phyloP scores from a whole-genome alignment of 1,140 invertebrate species.

The Dysdera silvatica region DNA sequence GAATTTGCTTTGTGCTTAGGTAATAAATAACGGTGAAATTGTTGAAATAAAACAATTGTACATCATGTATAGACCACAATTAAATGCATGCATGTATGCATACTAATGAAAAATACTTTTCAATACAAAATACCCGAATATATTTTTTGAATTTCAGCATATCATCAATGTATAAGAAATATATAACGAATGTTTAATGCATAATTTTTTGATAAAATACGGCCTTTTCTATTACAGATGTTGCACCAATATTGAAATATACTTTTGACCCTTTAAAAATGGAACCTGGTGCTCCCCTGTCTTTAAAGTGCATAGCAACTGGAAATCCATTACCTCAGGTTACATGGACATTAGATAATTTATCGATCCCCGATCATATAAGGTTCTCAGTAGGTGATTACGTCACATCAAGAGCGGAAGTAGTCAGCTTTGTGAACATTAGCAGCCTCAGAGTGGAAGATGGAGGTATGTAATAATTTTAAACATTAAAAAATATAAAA shows the following conservation, averaged over 20 bases:
- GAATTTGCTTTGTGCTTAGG: too few species aligned
- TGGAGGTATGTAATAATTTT: constrained; percentile 28
- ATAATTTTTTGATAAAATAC: too few species aligned
- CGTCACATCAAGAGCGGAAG: constrained; percentile 30
- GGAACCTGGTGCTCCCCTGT: constrained; percentile 62
- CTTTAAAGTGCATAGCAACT: constrained; percentile 33
- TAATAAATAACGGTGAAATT: too few species aligned
- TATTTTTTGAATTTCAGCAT: too few species aligned
- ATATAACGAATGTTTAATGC: too few species aligned
- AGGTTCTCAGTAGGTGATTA: constrained; percentile 35
- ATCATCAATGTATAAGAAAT: too few species aligned
- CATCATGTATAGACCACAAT: too few species aligned
- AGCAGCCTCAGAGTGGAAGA: constrained; percentile 39
- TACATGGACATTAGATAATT: constrained; percentile 34
- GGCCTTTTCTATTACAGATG: constrained; percentile 58
- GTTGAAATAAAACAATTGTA: too few species aligned
- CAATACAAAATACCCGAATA: too few species aligned
- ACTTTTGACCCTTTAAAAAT: constrained; percentile 74
- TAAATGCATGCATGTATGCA: too few species aligned
- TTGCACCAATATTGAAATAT: constrained; percentile 66
- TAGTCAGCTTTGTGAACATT: constrained; percentile 46
- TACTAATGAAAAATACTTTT: too few species aligned
- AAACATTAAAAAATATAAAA: too few species aligned
- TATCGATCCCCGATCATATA: constrained; percentile 30
- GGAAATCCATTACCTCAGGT: constrained; percentile 34